phyloP scores from a whole-genome alignment of 1,140 invertebrate species.

The Magallana ariakensis region DNA sequence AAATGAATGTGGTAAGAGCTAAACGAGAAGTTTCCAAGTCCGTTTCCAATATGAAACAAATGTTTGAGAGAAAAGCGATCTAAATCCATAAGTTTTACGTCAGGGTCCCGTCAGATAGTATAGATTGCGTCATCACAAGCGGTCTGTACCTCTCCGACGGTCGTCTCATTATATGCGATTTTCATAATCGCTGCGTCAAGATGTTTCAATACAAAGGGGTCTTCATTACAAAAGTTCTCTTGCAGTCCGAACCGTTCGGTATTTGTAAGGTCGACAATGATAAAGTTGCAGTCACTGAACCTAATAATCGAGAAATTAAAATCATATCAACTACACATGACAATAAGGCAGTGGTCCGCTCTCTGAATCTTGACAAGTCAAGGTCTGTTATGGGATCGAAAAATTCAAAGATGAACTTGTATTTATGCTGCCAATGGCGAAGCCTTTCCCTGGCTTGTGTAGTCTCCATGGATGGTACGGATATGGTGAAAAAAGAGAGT shows the following conservation, averaged over 20 bases:
- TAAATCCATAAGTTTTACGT: conserved; percentile 42
- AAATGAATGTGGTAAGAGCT: conserved; percentile 26
- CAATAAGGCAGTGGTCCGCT: conserved; percentile 3
- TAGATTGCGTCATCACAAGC: conserved; percentile 45
- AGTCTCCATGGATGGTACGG: conserved; percentile 21
- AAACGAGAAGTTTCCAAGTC: conserved; percentile 41
- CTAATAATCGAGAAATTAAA: conserved; percentile 21
- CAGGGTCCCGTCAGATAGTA: conserved; percentile 38
- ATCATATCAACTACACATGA: conserved; percentile 41
- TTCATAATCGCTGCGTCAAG: conserved; percentile 49
- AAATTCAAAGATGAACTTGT: conserved; percentile 40
- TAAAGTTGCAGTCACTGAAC: conserved; percentile 47
- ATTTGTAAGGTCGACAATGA: conserved; percentile 46
- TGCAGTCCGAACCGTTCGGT: conserved; percentile 47
- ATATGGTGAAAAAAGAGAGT: conserved; percentile 31
- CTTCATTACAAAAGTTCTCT: conserved; percentile 40
- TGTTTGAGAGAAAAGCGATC: conserved; percentile 31
- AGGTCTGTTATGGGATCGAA: conserved; percentile 50
- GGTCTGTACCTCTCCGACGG: conserved; percentile 47
- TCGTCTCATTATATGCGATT: conserved; percentile 49
- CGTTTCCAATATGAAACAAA: conserved; percentile 20
- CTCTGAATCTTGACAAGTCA: conserved; percentile 39
- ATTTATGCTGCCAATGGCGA: conserved; percentile 45
- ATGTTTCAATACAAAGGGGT: conserved; percentile 49
- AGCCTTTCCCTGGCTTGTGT: conserved; percentile 40